Evolutionary conservation across 2,888 invertebrate genomes (phyloP).

Genomic region (Thecocarcelia acutangulata): DNA sequence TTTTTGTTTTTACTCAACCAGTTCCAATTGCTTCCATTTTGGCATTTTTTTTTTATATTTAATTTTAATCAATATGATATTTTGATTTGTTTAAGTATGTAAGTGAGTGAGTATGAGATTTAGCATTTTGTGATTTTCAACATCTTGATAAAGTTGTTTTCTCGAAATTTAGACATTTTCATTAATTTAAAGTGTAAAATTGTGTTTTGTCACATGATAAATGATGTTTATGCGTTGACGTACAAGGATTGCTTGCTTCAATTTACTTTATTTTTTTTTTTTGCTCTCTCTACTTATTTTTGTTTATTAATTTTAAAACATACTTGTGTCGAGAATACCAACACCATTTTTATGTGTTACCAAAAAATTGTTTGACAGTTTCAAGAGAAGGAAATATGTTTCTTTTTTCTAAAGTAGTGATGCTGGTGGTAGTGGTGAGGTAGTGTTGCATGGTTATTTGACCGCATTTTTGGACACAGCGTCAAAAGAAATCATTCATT

Average conservation of each 20-base stretch:
- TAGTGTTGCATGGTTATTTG: conserved; percentile 35
- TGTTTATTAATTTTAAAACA: conserved; percentile 40
- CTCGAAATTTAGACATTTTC: conserved; percentile 68
- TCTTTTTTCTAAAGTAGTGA: no score
- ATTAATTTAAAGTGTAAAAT: conserved; percentile 70
- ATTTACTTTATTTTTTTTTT: conserved; percentile 17
- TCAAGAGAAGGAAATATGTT: conserved; percentile 25
- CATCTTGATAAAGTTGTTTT: conserved; percentile 69
- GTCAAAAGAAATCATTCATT: conserved; percentile 59
- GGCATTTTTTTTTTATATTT: background rate
- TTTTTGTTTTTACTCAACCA: conserved; percentile 54
- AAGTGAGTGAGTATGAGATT: conserved; percentile 4
- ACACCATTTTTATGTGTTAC: conserved; percentile 13
- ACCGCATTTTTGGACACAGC: conserved; percentile 45
- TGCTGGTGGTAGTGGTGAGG: background rate
- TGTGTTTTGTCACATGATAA: conserved; percentile 71
- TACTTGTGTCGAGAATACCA: conserved; percentile 40
- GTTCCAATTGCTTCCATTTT: conserved; percentile 55
- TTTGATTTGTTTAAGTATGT: conserved; percentile 22
- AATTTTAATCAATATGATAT: conserved; percentile 48
- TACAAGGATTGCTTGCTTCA: conserved; percentile 58
- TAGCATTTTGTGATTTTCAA: conserved; percentile 51
- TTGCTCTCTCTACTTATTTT: background rate
- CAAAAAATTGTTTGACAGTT: conserved; percentile 47
- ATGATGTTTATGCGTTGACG: conserved; percentile 70